Evolutionary conservation across 2,113 vertebrate species (phyloP).

Genomic region (Myxocyprinus asiaticus): DNA sequence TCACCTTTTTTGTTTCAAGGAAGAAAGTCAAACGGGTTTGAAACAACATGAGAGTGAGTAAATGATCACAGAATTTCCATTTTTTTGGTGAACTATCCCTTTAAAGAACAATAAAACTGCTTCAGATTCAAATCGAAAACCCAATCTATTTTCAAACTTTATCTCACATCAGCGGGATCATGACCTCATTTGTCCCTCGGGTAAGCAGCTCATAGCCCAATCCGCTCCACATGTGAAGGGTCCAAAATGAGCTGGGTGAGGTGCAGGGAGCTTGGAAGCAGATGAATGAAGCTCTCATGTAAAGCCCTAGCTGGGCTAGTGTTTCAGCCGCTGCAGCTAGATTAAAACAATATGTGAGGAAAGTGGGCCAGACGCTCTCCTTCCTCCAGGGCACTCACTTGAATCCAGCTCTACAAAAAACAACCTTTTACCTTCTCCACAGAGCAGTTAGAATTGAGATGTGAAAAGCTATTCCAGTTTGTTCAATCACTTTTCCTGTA

Average conservation of each 20-base stretch:
- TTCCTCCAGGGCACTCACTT: conserved; percentile 22
- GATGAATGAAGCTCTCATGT: conserved; percentile 48
- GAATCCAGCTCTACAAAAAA: conserved; percentile 3
- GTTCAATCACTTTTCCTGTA: conserved; percentile 25
- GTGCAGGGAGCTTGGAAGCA: conserved; percentile 43
- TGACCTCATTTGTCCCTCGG: conserved; percentile 16
- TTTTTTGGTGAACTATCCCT: too few species aligned
- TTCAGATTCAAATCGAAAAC: neutral
- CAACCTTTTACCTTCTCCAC: conserved; percentile 4
- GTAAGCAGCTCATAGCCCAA: neutral
- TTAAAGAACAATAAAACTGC: neutral
- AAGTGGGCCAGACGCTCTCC: conserved; percentile 41
- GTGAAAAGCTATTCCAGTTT: conserved; percentile 29
- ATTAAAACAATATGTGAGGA: conserved; percentile 56
- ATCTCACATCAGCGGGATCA: neutral
- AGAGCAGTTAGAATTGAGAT: conserved; percentile 6
- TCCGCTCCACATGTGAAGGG: neutral
- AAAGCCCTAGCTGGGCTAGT: conserved; percentile 34
- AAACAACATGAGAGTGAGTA: too few species aligned
- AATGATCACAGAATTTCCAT: too few species aligned
- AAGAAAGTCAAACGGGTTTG: too few species aligned
- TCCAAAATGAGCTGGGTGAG: neutral
- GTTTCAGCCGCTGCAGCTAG: conserved; percentile 40
- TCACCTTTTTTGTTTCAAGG: too few species aligned
- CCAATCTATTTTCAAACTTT: neutral